A percentile compares a stretch with the other conserved stretches of the same genome.
Conservation (phyloP, 2,113 vertebrate species). For the Callipepla squamata region DNA sequence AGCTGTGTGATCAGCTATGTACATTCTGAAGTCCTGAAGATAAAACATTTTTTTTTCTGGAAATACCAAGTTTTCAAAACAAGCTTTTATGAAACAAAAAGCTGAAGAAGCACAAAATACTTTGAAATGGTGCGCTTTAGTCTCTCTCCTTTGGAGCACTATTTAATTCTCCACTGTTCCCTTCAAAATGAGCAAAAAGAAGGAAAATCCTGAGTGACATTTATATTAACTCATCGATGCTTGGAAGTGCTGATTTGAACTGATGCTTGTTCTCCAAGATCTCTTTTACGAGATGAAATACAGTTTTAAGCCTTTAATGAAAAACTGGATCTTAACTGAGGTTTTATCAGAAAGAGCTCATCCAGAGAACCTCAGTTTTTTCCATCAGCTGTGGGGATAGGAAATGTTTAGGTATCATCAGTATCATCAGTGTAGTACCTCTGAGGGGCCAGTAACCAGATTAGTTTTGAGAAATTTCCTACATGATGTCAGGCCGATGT, state of each 20-base stretch:
- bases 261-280: not conserved
- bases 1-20: not conserved
- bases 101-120: not conserved
- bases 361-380: not conserved
- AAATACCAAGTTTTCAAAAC: not conserved
- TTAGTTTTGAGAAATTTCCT: not conserved
- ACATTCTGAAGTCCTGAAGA: not conserved
- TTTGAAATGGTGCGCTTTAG: not conserved
- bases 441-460: not conserved
- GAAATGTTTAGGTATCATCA: not conserved
- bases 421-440: fast-evolving
- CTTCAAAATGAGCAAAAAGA: not conserved
- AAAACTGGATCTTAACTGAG: not conserved
- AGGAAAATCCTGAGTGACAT: not conserved
- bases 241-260: not conserved
- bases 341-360: not conserved
- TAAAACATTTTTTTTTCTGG: not conserved
- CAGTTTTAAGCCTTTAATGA: not conserved
- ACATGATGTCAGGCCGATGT: not conserved
- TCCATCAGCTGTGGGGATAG: not conserved
- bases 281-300: not conserved
- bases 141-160: not conserved
- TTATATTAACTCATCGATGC: not conserved
- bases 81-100: not conserved
- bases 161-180: not conserved